These are phyloP conservation scores for Thinocorus orbignyianus DNA, from an alignment of 2,113 vertebrate species.

Conservation along the genomic window DNA sequence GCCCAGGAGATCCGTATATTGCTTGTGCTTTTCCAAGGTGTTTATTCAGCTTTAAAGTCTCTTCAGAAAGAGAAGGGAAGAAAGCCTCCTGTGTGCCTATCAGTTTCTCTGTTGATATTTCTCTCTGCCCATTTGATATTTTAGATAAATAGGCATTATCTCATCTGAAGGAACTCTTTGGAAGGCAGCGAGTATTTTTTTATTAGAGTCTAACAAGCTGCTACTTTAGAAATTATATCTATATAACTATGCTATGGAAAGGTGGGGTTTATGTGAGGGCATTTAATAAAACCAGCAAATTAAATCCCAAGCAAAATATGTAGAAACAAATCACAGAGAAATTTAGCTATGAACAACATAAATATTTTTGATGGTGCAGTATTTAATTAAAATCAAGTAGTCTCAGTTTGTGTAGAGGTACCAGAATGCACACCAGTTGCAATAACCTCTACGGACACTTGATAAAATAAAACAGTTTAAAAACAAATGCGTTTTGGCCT, in stretches of 20 bases:
- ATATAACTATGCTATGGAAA: background rate
- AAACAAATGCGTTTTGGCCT: background rate
- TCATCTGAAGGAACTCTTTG: constrained; percentile 30
- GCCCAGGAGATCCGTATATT: constrained; percentile 48
- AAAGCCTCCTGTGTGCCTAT: constrained; percentile 50
- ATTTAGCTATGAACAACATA: background rate
- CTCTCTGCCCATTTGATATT: constrained; percentile 46
- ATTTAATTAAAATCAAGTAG: background rate
- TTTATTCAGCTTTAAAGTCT: constrained; percentile 67
- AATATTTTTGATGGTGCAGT: background rate
- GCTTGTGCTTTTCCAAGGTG: constrained; percentile 66
- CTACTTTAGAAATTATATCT: background rate
- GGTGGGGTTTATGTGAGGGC: background rate
- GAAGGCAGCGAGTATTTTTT: background rate
- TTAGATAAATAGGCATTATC: constrained; percentile 60
- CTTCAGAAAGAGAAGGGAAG: constrained; percentile 33
- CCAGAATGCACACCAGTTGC: background rate
- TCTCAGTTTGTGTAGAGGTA: background rate
- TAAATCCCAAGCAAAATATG: constrained; percentile 26
- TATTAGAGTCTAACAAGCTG: background rate
- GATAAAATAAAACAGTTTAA: background rate
- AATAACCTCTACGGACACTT: background rate
- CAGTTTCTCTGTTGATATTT: constrained; percentile 10
- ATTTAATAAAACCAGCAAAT: background rate
- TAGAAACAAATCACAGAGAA: background rate